Percentiles rank a stretch among this genome's conserved stretches.
Conservation (phyloP, 2,888 invertebrate species). For the Leptothorax acervorum region DNA sequence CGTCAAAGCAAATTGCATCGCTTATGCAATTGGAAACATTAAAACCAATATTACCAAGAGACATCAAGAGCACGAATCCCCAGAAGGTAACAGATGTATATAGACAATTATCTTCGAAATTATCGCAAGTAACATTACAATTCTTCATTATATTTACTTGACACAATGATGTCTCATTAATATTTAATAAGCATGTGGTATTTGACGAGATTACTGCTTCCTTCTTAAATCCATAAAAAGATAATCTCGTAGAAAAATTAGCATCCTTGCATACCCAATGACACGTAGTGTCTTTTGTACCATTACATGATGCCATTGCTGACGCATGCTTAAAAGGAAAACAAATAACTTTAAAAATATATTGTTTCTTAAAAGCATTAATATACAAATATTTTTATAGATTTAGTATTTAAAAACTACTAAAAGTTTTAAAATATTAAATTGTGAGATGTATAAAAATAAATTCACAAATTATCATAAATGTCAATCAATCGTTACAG, state of each 20-base stretch:
- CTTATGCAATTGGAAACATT: conserved; percentile 95
- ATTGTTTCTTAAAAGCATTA: not conserved
- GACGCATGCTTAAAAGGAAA: conserved; percentile 55
- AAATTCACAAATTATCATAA: not conserved
- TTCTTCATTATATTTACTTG: conserved; percentile 9
- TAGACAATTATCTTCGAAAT: conserved; percentile 82
- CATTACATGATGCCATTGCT: conserved; percentile 42
- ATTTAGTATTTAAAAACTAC: not conserved
- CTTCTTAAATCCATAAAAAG: conserved; percentile 60
- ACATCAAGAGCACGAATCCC: conserved; percentile 91
- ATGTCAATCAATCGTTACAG: not conserved
- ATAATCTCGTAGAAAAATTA: conserved; percentile 67
- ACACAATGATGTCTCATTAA: conserved; percentile 60
- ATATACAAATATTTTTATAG: not conserved
- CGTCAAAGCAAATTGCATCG: conserved; percentile 96
- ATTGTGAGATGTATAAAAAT: not conserved
- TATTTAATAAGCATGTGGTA: conserved; percentile 68
- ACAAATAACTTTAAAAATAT: conserved; percentile 7
- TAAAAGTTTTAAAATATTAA: not conserved
- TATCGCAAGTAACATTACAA: conserved; percentile 75
- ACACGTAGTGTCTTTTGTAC: conserved; percentile 68
- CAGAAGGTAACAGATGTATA: conserved; percentile 90
- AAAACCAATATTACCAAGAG: conserved; percentile 92
- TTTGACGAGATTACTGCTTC: conserved; percentile 63
- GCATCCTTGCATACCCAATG: conserved; percentile 73